phyloP scores from a whole-genome alignment of 2,888 invertebrate species.

The Diplolepis rosae region DNA sequence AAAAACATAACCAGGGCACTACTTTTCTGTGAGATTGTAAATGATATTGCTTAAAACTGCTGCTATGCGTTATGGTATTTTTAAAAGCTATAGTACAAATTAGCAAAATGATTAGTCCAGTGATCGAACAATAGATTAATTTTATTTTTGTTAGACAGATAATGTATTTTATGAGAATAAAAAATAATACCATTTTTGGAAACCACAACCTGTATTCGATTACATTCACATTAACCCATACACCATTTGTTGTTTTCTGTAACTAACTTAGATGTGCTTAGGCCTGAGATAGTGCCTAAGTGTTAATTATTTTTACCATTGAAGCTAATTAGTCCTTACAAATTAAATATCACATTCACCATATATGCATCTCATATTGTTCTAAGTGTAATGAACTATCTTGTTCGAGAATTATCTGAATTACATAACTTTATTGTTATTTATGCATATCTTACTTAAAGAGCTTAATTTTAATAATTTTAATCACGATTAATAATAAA shows the following conservation, averaged over 20 bases:
- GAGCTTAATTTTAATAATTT: no score
- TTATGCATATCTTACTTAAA: no score
- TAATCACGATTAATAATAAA: no score
- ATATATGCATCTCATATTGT: slow-evolving; percentile 41
- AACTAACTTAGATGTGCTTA: neutral
- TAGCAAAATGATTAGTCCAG: no score
- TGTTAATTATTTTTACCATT: neutral
- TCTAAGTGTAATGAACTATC: neutral
- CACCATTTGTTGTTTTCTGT: neutral
- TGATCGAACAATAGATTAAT: no score
- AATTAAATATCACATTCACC: slow-evolving; percentile 58
- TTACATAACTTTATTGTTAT: no score
- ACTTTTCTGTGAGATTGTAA: slow-evolving; percentile 66
- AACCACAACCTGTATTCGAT: no score
- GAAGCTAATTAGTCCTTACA: neutral
- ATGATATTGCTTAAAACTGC: slow-evolving; percentile 48
- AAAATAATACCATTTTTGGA: no score
- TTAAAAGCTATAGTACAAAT: no score
- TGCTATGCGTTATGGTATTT: neutral
- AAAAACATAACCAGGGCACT: slow-evolving; percentile 81
- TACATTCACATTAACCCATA: neutral
- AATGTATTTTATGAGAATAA: no score
- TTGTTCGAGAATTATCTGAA: neutral
- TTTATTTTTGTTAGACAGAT: no score
- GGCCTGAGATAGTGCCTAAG: no score